These are phyloP conservation scores for Leguminivora glycinivorella DNA, from an alignment of 1,140 invertebrate genomes.

Conservation along the genomic window DNA sequence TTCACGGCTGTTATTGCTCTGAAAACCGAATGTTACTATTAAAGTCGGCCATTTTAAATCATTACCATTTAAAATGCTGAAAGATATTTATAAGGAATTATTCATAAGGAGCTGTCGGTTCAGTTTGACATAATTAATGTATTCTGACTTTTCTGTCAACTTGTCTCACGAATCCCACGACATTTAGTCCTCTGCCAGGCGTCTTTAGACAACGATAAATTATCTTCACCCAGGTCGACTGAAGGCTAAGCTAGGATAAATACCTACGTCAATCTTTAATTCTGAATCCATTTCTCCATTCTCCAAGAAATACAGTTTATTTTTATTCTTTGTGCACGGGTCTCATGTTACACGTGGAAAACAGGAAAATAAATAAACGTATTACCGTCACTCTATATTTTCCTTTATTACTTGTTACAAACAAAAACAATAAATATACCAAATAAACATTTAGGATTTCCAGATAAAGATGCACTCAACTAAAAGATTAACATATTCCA, in stretches of 20 bases:
- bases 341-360: no score
- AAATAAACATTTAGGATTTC: no score
- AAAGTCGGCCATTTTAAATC: conserved; percentile 10
- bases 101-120: neutral
- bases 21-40: neutral
- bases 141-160: neutral
- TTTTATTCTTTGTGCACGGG: no score
- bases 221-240: conserved; percentile 12
- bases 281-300: neutral
- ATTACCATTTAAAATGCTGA: neutral
- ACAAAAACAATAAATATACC: no score
- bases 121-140: neutral
- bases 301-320: neutral
- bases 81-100: neutral
- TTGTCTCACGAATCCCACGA: neutral
- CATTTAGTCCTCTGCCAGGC: conserved; percentile 17
- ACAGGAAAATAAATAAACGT: no score
- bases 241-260: neutral
- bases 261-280: neutral
- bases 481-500: no score
- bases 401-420: no score
- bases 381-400: no score
- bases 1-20: conserved; percentile 7
- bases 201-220: neutral
- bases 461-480: neutral